Percentiles rank a stretch among this genome's conserved stretches.
Conservation (phyloP, 2,888 invertebrate genomes). For the Sphaerophoria taeniata region DNA sequence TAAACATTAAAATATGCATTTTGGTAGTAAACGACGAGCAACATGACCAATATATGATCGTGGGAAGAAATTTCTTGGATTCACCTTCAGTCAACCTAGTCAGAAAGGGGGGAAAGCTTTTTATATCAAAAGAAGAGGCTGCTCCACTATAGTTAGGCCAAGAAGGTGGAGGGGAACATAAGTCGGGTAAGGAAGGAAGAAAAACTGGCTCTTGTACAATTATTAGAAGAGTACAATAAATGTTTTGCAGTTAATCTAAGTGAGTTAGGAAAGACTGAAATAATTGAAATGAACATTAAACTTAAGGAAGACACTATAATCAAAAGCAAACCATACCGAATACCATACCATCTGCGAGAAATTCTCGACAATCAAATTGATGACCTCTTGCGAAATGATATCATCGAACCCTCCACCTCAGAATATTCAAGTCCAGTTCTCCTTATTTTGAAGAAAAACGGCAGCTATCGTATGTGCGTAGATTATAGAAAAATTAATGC, state of each 20-base stretch:
- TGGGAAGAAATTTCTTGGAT: neutral
- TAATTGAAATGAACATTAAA: too few species aligned
- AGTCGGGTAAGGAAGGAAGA: neutral
- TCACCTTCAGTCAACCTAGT: neutral
- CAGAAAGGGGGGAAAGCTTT: neutral
- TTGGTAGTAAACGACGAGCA: neutral
- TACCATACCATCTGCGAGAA: too few species aligned
- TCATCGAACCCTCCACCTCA: too few species aligned
- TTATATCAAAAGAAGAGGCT: neutral
- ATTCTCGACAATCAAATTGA: too few species aligned
- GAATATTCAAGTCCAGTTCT: slow-evolving; percentile 15
- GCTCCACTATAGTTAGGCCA: neutral
- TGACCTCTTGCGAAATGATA: too few species aligned
- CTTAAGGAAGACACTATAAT: too few species aligned
- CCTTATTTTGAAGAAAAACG: neutral
- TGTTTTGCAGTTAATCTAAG: slow-evolving; percentile 9
- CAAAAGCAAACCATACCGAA: too few species aligned
- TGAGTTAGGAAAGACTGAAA: too few species aligned
- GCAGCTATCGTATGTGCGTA: slow-evolving; percentile 2
- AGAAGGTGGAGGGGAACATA: neutral
- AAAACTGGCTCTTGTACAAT: neutral
- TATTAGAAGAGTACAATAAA: neutral
- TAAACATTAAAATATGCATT: neutral
- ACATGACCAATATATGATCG: neutral
- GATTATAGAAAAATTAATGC: slow-evolving; percentile 4